Percentiles rank a stretch among this genome's conserved stretches.
phyloP scores from a whole-genome alignment of 2,888 invertebrate species.

The Parapristionchus giblindavisi region DNA sequence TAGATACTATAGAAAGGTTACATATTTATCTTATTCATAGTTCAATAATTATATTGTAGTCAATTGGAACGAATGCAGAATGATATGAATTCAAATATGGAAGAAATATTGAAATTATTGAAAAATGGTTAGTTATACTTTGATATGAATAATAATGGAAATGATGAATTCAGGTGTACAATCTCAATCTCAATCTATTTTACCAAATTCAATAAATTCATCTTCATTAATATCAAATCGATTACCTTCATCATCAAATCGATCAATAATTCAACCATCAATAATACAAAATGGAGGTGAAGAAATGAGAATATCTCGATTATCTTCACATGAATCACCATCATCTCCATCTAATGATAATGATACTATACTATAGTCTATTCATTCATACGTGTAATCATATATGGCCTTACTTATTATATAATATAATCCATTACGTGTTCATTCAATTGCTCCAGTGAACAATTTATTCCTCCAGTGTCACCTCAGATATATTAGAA shows the following conservation, averaged over 20 bases:
- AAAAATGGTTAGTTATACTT: conserved; percentile 26
- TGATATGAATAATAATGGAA: neutral
- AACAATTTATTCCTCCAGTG: neutral
- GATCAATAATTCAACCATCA: conserved; percentile 18
- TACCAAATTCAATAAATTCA: neutral
- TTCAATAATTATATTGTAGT: conserved; percentile 62
- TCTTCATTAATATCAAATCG: neutral
- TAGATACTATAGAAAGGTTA: conserved; percentile 46
- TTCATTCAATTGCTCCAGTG: conserved; percentile 3
- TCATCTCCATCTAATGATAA: conserved; percentile 9
- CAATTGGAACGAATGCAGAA: conserved; percentile 79
- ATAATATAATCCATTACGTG: neutral
- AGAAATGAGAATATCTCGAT: conserved; percentile 55
- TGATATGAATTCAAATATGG: conserved; percentile 80
- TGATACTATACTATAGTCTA: conserved; percentile 29
- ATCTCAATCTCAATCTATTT: neutral
- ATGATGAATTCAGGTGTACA: neutral
- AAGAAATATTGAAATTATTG: conserved; percentile 79
- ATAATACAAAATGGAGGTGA: conserved; percentile 54
- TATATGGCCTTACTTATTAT: neutral
- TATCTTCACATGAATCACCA: conserved; percentile 54
- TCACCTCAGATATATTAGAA: too few relatives aligned
- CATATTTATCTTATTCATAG: neutral
- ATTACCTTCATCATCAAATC: neutral
- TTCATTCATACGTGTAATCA: neutral